These are phyloP conservation scores for Artemia sinica DNA, from an alignment of 2,888 invertebrate genomes.

Conservation along the genomic window DNA sequence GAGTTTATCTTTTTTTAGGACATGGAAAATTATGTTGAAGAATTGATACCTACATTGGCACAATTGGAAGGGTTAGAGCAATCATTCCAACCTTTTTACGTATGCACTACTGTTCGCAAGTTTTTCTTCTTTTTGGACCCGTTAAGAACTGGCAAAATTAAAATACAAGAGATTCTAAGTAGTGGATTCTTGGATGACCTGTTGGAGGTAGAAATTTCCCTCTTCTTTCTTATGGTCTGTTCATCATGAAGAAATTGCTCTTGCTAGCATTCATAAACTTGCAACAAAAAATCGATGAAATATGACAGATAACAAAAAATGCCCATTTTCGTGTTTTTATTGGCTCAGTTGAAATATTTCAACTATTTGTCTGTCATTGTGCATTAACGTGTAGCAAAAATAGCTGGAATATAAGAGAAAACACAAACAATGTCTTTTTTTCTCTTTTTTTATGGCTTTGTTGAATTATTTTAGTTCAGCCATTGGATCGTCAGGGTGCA, in stretches of 20 bases:
- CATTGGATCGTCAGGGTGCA: no score
- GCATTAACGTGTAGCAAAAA: no score
- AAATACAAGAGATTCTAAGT: constrained; percentile 76
- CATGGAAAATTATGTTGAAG: constrained; percentile 81
- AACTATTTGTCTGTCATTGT: no score
- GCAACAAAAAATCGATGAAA: neutral
- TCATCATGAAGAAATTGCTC: no score
- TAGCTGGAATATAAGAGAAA: no score
- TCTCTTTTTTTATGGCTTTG: no score
- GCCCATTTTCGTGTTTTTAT: neutral
- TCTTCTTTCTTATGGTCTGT: no score
- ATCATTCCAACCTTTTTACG: constrained; percentile 86
- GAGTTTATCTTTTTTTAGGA: constrained; percentile 43
- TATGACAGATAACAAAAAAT: neutral
- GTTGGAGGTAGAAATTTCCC: constrained; percentile 44
- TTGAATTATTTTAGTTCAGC: no score
- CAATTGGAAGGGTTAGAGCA: constrained; percentile 76
- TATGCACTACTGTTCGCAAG: constrained; percentile 85
- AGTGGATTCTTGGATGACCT: constrained; percentile 82
- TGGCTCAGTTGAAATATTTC: neutral
- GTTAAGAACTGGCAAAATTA: constrained; percentile 62
- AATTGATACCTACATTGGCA: constrained; percentile 75
- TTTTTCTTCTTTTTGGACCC: constrained; percentile 92
- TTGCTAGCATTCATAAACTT: no score
- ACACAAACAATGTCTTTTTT: no score